These are phyloP conservation scores for Trematomus loennbergii DNA, from an alignment of 2,113 vertebrate genomes.

Conservation along the genomic window DNA sequence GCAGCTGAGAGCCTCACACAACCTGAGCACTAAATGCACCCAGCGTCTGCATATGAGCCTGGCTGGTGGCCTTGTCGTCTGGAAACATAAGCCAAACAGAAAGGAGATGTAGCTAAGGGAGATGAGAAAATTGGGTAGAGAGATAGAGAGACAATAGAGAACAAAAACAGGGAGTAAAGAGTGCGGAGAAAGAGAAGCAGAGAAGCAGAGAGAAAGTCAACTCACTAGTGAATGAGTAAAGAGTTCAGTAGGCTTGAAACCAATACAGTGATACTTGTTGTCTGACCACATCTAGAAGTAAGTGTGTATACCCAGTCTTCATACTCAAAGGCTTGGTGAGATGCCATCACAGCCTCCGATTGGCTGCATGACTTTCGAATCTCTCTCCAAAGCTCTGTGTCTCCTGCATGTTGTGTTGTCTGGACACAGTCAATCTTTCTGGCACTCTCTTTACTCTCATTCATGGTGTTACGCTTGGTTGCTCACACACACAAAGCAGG, in stretches of 20 bases:
- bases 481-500: neutral
- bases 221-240: neutral
- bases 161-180: neutral
- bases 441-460: neutral
- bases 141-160: neutral
- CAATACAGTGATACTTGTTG: neutral
- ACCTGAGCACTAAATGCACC: slow-evolving; percentile 46
- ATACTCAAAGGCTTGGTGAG: neutral
- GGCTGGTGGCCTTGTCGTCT: slow-evolving; percentile 42
- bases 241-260: slow-evolving; percentile 9
- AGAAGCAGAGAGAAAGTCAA: neutral
- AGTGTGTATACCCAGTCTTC: neutral
- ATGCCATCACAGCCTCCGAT: neutral
- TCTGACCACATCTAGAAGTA: neutral
- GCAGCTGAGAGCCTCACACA: slow-evolving; percentile 58
- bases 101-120: slow-evolving; percentile 16
- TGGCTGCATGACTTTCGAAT: neutral
- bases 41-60: slow-evolving; percentile 38
- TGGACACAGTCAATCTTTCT: neutral
- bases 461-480: neutral
- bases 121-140: slow-evolving; percentile 5
- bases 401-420: neutral
- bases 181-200: neutral
- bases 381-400: neutral
- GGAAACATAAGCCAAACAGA: slow-evolving; percentile 36